Base-by-base conservation (phyloP, 2,797 vertebrate species). In the Octomys mimax region DNA sequence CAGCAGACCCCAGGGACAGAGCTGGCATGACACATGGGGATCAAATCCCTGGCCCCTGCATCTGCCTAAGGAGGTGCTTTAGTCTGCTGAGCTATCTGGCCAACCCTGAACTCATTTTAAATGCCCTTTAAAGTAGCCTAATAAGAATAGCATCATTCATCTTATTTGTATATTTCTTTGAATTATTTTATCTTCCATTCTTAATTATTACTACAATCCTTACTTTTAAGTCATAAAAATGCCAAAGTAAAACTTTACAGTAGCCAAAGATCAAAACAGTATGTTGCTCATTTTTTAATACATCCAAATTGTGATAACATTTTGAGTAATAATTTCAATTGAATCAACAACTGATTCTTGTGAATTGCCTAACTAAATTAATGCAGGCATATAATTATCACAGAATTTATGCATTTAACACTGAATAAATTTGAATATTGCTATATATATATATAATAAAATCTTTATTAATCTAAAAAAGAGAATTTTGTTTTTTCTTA, bases 301-400 rank as follows among this genome's bases (percentile, higher is more conserved):
- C 0, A 91, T 31, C 0, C 36, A 90, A 95, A 84, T 36, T 57
- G 0, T 90, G 22, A 7, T n/a, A 75, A 54, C 1, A 90, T 57
- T 92, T 96, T 87, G 18, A 94, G 61, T 57, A 90, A 42, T 73
- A 14, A 73, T 42, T 92, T 57, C 4, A 79, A 83, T 5, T 70
- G 54, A 70, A 26, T 64, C 80, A 90, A 80, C 39, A 57, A 6
- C 22, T 89, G 10, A 80, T 39, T n/a, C 16, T 92, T 90, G 54
- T 70, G 36, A 82, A 62, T 81, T 14, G 59, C 5, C 9, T 83
- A 84, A 49, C 46, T 6, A 11, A 71, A 31, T 79, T 62, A 92
- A 42, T 18, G 14, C 11, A 73, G 22, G 1, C 6, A 64, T 46
- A 54, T 0, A 26, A 82, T 59, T 68, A 85, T 61, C 11, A 71